Evolutionary conservation across 2,888 invertebrate species (phyloP), one percentile per base, ranked within the genome.

Genomic region (Agrochola lota): DNA sequence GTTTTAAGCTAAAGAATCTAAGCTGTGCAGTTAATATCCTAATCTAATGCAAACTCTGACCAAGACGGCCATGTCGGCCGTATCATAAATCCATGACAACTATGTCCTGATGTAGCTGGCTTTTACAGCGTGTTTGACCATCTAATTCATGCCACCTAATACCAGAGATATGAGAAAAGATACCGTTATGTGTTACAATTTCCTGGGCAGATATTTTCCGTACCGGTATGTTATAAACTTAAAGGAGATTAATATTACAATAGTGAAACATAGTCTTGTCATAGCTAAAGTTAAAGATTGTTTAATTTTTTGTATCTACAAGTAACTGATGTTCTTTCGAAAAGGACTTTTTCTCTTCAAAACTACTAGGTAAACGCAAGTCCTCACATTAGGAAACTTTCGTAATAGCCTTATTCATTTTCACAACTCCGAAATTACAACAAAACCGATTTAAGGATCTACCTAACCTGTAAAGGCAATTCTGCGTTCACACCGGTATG

Each of bases 401-500:
- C 2, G 20, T 17, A n/a, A 20, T 35, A n/a, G 23, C 52, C 52
- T 52, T 52, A n/a, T 35, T 11, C 1, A 17, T 64, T 46, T 59
- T 59, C 43, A 78, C 20, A 40, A 35, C 35, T 46, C 7, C 46
- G 49, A 20, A 68, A 77, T 67, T 30, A 57, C 17, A 71, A 40
- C 26, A 55, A 35, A 73, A 59, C 23, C 12, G 62, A 85, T 35
- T 35, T 11, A 30, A 62, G 62, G 7, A 35, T 62, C 75, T 60
- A 69, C 68, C 43, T 57, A 68, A 74, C 12, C 11, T 62, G 64
- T 64, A 5, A 57, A 80, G 88, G 88, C 85, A 90, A 89, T 87
- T 85, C 87, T 88, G 89, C 88, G 88, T 88, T 91, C 89, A 85
- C 80, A 85, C 85, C 80, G 92, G 93, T 88, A 94, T 93, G 92